Evolutionary conservation across 2,888 invertebrate genomes (phyloP), one percentile per base, ranked within the genome.

Genomic region (Chydorus sphaericus): DNA sequence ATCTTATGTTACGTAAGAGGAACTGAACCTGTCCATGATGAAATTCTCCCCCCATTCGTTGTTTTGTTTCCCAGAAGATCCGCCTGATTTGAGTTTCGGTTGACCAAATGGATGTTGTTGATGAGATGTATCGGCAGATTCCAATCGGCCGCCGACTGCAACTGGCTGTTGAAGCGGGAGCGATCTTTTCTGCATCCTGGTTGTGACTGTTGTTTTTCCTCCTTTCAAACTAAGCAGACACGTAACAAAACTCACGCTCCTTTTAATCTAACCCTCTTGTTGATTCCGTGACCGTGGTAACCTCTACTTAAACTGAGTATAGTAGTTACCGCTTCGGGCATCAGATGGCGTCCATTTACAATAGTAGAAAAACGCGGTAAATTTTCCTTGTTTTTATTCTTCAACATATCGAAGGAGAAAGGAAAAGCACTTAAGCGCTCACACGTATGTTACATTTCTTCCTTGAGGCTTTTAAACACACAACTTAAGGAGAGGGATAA

Each of bases 11-110:
- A 51, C 23, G 30, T 51, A 6, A 8, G 28, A 33, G 23, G 16
- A 33, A n/a, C 23, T 52, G 23, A 23, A 53, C 53, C 53, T 53
- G 53, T 53, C 53, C 53, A 53, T 53, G 16, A 38, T 53, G 53
- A 53, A 36, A 28, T 38, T 53, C 28, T 53, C 53, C 38, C 53
- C 53, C 53, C 36, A 53, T 44, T 44, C 44, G 44, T 23, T 44
- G 26, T 44, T 44, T n/a, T n/a, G n/a, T n/a, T n/a, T n/a, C n/a
- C n/a, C n/a, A 5, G 18, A 3, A 7, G 44, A 28, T 5, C 14
- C 44, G 6, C n/a, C n/a, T n/a, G 44, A 44, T 44, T 44, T 44
- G 14, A 28, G 23, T n/a, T 44, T 44, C 14, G 44, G 11, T 14
- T 23, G 10, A 10, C 6, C 28, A 16, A 44, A 44, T 16, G 44